A percentile compares a stretch with the other conserved stretches of the same genome.
phyloP scores from a whole-genome alignment of 2,113 vertebrate genomes.

The Cariama cristata region DNA sequence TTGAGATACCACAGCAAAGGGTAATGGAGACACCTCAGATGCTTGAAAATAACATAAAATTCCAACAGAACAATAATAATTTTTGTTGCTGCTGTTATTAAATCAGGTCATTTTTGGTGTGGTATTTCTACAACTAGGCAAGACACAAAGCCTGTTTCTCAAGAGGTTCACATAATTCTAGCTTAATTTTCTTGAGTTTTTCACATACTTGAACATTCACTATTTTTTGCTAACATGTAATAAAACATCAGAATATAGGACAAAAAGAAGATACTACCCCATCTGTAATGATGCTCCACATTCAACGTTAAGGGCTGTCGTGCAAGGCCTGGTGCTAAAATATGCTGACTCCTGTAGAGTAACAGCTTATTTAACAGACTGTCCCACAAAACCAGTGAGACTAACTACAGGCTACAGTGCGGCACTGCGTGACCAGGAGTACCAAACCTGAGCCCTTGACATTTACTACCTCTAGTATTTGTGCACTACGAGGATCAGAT shows the following conservation, averaged over 20 bases:
- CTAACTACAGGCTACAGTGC: neutral
- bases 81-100: neutral
- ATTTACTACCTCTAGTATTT: neutral
- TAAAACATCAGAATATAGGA: neutral
- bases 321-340: neutral
- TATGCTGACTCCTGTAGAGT: neutral
- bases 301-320: neutral
- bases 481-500: neutral
- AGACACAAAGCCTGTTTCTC: neutral
- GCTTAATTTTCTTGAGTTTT: neutral
- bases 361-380: neutral
- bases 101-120: neutral
- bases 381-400: neutral
- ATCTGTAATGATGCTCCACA: neutral
- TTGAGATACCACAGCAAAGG: neutral
- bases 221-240: neutral
- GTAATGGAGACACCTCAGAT: neutral
- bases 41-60: neutral
- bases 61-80: neutral
- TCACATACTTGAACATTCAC: neutral
- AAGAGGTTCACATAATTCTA: neutral
- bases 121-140: neutral
- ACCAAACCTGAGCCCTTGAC: neutral
- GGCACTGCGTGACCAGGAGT: neutral
- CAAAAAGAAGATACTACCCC: neutral